Base-by-base conservation (phyloP, 2,888 invertebrate species). In the Pemphredon lugubris region DNA sequence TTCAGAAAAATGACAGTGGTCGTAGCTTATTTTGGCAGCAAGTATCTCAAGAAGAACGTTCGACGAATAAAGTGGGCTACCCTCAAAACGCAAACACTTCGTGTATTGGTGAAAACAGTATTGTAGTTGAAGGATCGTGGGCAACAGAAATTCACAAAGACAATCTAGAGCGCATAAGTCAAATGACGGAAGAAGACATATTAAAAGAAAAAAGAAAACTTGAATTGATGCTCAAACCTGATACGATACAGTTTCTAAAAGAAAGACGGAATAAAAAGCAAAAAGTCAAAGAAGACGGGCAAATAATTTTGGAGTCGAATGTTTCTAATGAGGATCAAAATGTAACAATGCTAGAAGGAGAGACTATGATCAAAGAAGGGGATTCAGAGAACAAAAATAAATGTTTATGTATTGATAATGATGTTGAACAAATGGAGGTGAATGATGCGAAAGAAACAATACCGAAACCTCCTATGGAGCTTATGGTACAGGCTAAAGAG, bases 111-210 rank as follows among this genome's bases (percentile, higher is more conserved):
- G 50, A 68, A 34, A n/a, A 6, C 13, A 84, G 78, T 63, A 54
- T 65, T 21, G 59, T 88, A 6, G 42, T 88, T 2, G 69, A 84
- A 53, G 88, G 88, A n/a, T 72, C 86, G 3, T 90, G 91, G 79
- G 89, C 86, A 57, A 18, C 75, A 75, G 90, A 92, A 80, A 95
- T 97, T 65, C 96, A 97, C 83, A 88, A 91, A 73, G 94, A 96
- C 89, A 98, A 97, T 90, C 45, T 94, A 0, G 90, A 92, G 77
- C 90, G 92, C 61, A 86, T 98, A 9, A 90, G 91, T 39, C 89
- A 92, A 84, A 94, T 97, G 95, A 92, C 93, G 1, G 91, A 93
- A 75, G 91, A 93, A 55, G 95, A 97, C 82, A 96, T 97, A 79
- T 81, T 95, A 13, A 92, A 92, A 55, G 96, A 97, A 87, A 93